Evolutionary conservation across 1,140 invertebrate species (phyloP).

Genomic region (Bombus turneri): DNA sequence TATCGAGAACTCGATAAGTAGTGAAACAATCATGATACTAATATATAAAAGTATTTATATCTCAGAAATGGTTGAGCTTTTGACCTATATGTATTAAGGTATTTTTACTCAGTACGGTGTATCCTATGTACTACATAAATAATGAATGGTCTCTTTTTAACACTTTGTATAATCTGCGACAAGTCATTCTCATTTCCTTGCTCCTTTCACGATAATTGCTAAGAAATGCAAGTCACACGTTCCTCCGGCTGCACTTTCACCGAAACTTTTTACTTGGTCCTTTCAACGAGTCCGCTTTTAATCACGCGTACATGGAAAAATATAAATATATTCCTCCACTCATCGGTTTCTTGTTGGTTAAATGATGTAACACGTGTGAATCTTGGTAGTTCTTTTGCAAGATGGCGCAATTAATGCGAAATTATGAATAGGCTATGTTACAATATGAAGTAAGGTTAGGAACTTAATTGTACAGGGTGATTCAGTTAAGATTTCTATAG

Average conservation of each 20-base stretch:
- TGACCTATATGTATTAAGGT: too few relatives aligned
- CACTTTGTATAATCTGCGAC: slow-evolving; percentile 5
- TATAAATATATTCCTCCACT: not conserved
- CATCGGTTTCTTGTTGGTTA: not conserved
- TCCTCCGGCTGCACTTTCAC: slow-evolving; percentile 51
- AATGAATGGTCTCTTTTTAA: too few relatives aligned
- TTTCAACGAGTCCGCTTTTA: not conserved
- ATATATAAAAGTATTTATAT: too few relatives aligned
- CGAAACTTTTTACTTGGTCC: slow-evolving; percentile 11
- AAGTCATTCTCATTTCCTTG: slow-evolving; percentile 11
- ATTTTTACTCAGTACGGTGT: too few relatives aligned
- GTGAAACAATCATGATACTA: too few relatives aligned
- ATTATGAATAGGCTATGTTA: not conserved
- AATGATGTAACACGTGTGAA: not conserved
- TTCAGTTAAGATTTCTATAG: too few relatives aligned
- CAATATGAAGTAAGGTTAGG: not conserved
- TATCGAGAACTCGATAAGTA: too few relatives aligned
- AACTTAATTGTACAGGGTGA: not conserved
- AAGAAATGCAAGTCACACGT: slow-evolving; percentile 47
- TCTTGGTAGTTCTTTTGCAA: not conserved
- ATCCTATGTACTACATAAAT: too few relatives aligned
- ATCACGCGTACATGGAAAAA: not conserved
- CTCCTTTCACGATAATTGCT: slow-evolving; percentile 43
- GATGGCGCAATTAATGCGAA: not conserved
- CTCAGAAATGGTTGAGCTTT: too few relatives aligned